phyloP scores from a whole-genome alignment of 2,113 vertebrate species.

The Syngnathus floridae region DNA sequence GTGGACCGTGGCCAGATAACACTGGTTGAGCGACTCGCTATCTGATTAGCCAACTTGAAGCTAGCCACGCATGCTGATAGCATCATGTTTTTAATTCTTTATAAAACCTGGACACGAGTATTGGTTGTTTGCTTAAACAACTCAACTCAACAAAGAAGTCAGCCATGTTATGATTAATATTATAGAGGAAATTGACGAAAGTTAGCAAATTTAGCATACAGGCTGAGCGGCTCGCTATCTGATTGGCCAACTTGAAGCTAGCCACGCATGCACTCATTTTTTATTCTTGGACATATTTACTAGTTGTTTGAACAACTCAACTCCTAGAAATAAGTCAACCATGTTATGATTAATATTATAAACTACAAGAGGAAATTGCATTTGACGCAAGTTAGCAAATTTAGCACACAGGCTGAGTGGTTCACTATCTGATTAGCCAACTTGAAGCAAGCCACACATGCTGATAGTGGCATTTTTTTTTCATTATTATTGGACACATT shows the following conservation, averaged over 20 bases:
- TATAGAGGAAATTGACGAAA: background rate
- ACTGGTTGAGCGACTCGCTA: constrained; percentile 51
- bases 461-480: constrained; percentile 30
- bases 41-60: constrained; percentile 58
- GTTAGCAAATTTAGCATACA: constrained; percentile 25
- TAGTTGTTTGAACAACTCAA: constrained; percentile 14
- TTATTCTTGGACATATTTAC: constrained; percentile 19
- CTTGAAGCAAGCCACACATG: constrained; percentile 49
- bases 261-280: constrained; percentile 26
- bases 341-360: background rate
- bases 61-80: constrained; percentile 49
- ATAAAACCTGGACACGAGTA: constrained; percentile 21
- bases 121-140: constrained; percentile 18
- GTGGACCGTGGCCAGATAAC: constrained; percentile 65
- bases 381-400: background rate
- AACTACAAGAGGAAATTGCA: too few species aligned
- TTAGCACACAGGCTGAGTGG: constrained; percentile 51
- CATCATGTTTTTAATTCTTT: background rate
- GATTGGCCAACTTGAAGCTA: constrained; percentile 55
- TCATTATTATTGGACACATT: constrained; percentile 14
- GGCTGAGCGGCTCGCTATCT: constrained; percentile 53
- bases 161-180: background rate
- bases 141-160: background rate
- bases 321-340: background rate
- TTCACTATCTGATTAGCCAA: constrained; percentile 56